These are phyloP conservation scores for Serripes groenlandicus DNA, from an alignment of 2,888 invertebrate genomes.

Conservation along the genomic window DNA sequence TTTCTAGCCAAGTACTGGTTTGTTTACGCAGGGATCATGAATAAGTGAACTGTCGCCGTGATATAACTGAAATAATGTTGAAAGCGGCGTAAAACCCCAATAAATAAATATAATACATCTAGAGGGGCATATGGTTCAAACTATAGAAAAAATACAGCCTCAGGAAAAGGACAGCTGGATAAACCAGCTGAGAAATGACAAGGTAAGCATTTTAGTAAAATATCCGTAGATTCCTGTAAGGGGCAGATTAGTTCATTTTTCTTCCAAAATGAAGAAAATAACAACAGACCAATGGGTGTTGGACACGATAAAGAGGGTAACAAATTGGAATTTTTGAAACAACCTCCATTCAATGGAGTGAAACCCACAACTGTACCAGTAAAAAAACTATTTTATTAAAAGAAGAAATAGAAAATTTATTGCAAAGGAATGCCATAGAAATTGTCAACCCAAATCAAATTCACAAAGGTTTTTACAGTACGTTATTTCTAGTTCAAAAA, in stretches of 20 bases:
- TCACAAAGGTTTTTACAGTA: conserved; percentile 58
- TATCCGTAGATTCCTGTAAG: conserved; percentile 43
- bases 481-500: conserved; percentile 40
- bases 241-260: conserved; percentile 32
- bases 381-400: conserved; percentile 21
- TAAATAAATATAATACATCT: too few species aligned
- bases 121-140: background rate
- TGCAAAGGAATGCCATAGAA: conserved; percentile 50
- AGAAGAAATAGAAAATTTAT: conserved; percentile 32
- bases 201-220: background rate
- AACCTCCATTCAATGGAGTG: conserved; percentile 30
- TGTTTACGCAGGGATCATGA: background rate
- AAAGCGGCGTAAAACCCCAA: too few species aligned
- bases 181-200: too few species aligned
- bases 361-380: conserved; percentile 8
- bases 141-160: background rate
- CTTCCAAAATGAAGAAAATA: conserved; percentile 29
- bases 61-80: background rate
- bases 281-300: conserved; percentile 45
- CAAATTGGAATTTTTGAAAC: conserved; percentile 32
- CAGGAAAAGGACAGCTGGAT: background rate
- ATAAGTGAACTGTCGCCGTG: background rate
- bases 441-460: conserved; percentile 7
- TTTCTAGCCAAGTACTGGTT: too few species aligned
- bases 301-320: conserved; percentile 25